Conservation (phyloP, 2,113 vertebrate species). For the Nannospalax galili region DNA sequence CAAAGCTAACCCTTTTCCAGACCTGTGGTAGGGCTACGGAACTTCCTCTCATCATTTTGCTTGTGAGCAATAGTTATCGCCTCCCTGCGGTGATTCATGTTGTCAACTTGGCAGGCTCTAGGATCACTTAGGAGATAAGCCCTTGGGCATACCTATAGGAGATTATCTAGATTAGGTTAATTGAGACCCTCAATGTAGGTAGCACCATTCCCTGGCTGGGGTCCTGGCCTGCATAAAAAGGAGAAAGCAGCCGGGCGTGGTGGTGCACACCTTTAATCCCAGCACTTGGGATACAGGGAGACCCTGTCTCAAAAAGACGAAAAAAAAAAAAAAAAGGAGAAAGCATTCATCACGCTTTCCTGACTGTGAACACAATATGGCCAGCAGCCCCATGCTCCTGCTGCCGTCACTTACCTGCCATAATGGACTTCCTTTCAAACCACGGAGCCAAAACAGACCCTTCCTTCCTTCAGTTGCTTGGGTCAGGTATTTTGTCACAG, state of each 20-base stretch:
- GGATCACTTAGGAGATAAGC: background rate
- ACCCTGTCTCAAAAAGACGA: too few species aligned
- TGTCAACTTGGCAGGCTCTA: too few species aligned
- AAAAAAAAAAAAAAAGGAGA: too few species aligned
- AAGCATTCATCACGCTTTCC: too few species aligned
- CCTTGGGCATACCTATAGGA: too few species aligned
- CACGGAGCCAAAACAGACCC: background rate
- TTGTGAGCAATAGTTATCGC: background rate
- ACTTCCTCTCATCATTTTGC: background rate
- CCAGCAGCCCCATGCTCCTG: background rate
- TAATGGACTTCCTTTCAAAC: background rate
- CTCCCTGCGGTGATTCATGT: too few species aligned
- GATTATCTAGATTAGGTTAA: too few species aligned
- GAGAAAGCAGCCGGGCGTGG: too few species aligned
- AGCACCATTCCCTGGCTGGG: background rate
- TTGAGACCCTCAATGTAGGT: background rate
- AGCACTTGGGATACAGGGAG: too few species aligned
- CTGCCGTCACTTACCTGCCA: background rate
- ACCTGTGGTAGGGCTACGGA: accelerated
- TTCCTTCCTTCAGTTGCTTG: background rate
- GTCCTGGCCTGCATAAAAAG: too few species aligned
- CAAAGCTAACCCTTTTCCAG: background rate
- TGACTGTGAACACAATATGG: background rate
- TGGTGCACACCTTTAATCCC: too few species aligned
- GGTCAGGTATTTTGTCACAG: background rate